Conservation (phyloP, 2,888 invertebrate genomes). For the Alcis repandata region DNA sequence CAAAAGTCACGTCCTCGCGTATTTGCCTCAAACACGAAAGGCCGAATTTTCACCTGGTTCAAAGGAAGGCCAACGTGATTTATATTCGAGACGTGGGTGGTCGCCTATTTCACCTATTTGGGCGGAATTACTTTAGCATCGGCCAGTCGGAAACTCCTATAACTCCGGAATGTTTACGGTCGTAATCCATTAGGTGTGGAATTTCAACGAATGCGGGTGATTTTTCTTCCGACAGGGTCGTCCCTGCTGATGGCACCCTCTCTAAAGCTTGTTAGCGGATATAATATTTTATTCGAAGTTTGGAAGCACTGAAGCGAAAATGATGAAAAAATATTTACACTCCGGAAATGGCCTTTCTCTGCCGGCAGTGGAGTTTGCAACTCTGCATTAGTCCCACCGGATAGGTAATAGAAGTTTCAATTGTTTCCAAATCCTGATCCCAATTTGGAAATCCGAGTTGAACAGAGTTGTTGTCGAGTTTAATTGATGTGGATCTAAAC, state of each 20-base stretch:
- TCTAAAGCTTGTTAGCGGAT: constrained; percentile 15
- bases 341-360: neutral
- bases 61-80: constrained; percentile 29
- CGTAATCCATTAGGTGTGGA: constrained; percentile 31
- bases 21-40: constrained; percentile 26
- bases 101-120: constrained; percentile 29
- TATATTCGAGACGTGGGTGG: constrained; percentile 28
- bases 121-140: constrained; percentile 27
- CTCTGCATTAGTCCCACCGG: constrained; percentile 8
- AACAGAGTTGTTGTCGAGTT: constrained; percentile 4
- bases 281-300: constrained; percentile 16
- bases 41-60: constrained; percentile 32
- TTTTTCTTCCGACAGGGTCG: constrained; percentile 20
- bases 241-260: constrained; percentile 20
- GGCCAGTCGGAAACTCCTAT: constrained; percentile 26
- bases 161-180: constrained; percentile 30
- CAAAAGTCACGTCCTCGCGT: constrained; percentile 23
- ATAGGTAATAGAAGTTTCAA: constrained; percentile 13
- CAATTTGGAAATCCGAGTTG: neutral
- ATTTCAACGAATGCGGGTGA: constrained; percentile 28
- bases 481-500: neutral
- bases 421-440: constrained; percentile 11
- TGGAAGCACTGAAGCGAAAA: constrained; percentile 8
- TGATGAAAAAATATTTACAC: constrained; percentile 7
- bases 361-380: neutral